phyloP scores from a whole-genome alignment of 2,113 vertebrate species.

The western clawed frog (Xenopus tropicalis) region DNA sequence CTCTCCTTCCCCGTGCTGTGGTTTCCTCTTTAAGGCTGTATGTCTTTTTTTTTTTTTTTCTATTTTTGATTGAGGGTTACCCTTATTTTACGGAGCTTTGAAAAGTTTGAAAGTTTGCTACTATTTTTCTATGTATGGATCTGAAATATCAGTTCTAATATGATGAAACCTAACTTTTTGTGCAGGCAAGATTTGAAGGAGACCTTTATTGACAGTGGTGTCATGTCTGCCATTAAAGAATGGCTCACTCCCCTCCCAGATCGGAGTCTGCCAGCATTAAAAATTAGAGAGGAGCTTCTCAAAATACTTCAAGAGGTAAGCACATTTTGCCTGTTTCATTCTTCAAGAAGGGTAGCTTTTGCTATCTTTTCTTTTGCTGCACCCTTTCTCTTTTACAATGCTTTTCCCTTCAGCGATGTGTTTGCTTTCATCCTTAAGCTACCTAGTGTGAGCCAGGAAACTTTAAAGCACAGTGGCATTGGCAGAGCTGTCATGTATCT shows the following conservation, averaged over 20 bases:
- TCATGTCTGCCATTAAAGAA: slow-evolving; percentile 97
- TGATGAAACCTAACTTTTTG: slow-evolving; percentile 12
- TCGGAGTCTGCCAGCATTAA: slow-evolving; percentile 87
- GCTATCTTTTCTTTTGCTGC: too few relatives aligned
- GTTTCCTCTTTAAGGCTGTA: too few relatives aligned
- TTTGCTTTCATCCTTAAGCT: slow-evolving; percentile 64
- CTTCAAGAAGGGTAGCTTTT: not conserved
- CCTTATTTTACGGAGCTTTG: too few relatives aligned
- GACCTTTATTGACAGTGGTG: slow-evolving; percentile 97
- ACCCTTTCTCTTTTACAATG: too few relatives aligned
- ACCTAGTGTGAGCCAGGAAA: slow-evolving; percentile 96
- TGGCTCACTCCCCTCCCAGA: slow-evolving; percentile 97
- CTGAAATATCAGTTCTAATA: too few relatives aligned
- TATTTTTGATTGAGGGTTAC: too few relatives aligned
- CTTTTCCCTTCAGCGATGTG: too few relatives aligned
- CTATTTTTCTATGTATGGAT: too few relatives aligned
- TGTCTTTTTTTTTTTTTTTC: too few relatives aligned
- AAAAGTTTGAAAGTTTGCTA: too few relatives aligned
- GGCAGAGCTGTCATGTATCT: slow-evolving; percentile 97
- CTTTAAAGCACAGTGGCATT: slow-evolving; percentile 95
- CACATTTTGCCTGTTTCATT: not conserved
- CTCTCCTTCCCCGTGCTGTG: too few relatives aligned
- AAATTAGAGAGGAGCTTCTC: slow-evolving; percentile 89
- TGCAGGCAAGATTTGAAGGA: slow-evolving; percentile 94
- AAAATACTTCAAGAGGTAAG: slow-evolving; percentile 92